These are phyloP conservation scores for Rhopalosiphum nymphaeae DNA, from an alignment of 2,888 invertebrate genomes.

Conservation along the genomic window DNA sequence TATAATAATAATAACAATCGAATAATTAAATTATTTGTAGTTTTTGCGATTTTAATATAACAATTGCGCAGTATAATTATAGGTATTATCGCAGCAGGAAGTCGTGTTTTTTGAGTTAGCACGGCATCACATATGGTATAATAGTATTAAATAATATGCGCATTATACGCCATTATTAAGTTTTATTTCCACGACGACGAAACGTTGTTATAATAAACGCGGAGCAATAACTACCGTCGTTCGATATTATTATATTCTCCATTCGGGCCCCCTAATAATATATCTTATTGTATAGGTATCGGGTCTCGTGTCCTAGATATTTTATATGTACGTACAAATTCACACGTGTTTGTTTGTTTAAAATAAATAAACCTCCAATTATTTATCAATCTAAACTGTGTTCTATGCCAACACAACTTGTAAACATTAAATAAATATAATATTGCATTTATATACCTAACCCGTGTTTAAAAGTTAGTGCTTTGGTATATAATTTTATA, in stretches of 20 bases:
- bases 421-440: neutral
- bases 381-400: neutral
- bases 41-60: neutral
- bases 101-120: neutral
- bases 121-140: neutral
- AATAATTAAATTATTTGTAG: neutral
- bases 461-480: neutral
- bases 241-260: neutral
- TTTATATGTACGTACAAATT: neutral
- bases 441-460: neutral
- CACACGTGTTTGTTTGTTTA: neutral
- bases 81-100: neutral
- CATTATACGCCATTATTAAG: neutral
- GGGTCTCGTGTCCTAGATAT: neutral
- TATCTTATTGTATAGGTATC: neutral
- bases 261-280: neutral
- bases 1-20: neutral
- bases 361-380: neutral
- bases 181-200: neutral
- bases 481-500: neutral
- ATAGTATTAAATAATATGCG: neutral
- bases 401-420: neutral
- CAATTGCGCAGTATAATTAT: neutral
- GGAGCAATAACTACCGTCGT: neutral
- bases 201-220: neutral